Evolutionary conservation across 2,113 vertebrate genomes (phyloP).

Genomic region (Perccottus glenii): DNA sequence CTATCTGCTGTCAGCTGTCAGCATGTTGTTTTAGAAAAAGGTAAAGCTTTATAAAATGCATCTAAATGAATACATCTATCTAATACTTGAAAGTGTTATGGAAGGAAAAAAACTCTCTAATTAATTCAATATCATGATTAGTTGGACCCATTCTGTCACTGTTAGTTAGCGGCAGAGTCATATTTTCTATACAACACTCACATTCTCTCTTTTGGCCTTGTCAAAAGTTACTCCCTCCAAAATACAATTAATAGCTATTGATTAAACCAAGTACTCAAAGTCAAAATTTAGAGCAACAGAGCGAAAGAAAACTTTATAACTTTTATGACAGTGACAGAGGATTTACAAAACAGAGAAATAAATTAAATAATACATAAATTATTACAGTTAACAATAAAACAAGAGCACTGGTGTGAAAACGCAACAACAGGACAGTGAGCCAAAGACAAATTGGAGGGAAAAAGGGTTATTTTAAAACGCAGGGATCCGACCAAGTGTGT

Average conservation of each 20-base stretch:
- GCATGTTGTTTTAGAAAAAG: slow-evolving; percentile 24
- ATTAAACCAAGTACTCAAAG: slow-evolving; percentile 37
- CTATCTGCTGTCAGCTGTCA: slow-evolving; percentile 37
- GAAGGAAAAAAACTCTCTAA: slow-evolving; percentile 33
- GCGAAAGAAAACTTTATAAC: not conserved
- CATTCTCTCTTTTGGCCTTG: slow-evolving; percentile 33
- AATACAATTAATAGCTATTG: slow-evolving; percentile 53
- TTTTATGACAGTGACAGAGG: slow-evolving; percentile 16
- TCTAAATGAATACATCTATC: slow-evolving; percentile 42
- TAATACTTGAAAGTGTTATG: slow-evolving; percentile 32
- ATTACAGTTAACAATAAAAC: slow-evolving; percentile 45
- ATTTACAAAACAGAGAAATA: slow-evolving; percentile 14
- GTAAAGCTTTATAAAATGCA: slow-evolving; percentile 34
- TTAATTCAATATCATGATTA: slow-evolving; percentile 52
- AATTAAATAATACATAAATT: slow-evolving; percentile 20
- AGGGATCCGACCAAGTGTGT: slow-evolving; percentile 21
- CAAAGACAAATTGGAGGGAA: slow-evolving; percentile 24
- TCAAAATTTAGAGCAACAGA: slow-evolving; percentile 36
- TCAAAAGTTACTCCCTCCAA: slow-evolving; percentile 46
- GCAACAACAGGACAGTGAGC: slow-evolving; percentile 21
- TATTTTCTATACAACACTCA: slow-evolving; percentile 37
- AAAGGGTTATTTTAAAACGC: slow-evolving; percentile 25
- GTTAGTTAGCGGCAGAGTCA: slow-evolving; percentile 33
- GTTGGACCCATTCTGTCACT: slow-evolving; percentile 62
- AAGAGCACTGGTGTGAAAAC: slow-evolving; percentile 34